Conservation (phyloP, 2,113 vertebrate genomes). For the Brachyistius frenatus region DNA sequence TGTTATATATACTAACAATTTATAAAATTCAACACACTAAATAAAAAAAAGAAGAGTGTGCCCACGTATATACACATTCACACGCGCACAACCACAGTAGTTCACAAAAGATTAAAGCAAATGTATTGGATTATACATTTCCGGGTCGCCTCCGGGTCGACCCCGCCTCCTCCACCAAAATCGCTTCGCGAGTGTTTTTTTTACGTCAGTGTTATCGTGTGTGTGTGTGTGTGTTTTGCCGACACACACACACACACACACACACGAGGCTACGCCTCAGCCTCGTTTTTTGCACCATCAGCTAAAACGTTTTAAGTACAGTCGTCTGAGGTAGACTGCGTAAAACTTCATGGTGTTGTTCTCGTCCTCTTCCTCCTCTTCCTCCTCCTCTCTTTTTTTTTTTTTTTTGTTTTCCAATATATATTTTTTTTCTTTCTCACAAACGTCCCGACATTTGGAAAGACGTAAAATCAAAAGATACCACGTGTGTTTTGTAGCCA, state of each 20-base stretch:
- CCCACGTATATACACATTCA: slow-evolving; percentile 83
- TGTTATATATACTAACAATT: slow-evolving; percentile 84
- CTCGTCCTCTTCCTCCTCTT: slow-evolving; percentile 7
- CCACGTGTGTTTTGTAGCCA: slow-evolving; percentile 96
- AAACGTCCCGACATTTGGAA: slow-evolving; percentile 94
- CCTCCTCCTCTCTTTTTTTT: not conserved
- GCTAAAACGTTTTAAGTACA: slow-evolving; percentile 91
- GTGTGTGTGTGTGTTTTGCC: slow-evolving; percentile 46
- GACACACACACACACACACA: slow-evolving; percentile 28
- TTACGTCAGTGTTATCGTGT: slow-evolving; percentile 34
- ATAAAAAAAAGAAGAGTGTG: slow-evolving; percentile 74
- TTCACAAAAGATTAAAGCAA: slow-evolving; percentile 86
- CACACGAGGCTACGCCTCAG: slow-evolving; percentile 60
- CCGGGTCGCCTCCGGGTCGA: slow-evolving; percentile 54
- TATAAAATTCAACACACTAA: slow-evolving; percentile 83
- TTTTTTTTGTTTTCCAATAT: slow-evolving; percentile 5
- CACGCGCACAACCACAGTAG: slow-evolving; percentile 82
- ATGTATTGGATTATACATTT: slow-evolving; percentile 82
- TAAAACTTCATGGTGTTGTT: slow-evolving; percentile 89
- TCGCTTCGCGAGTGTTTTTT: slow-evolving; percentile 44
- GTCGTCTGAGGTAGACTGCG: slow-evolving; percentile 98
- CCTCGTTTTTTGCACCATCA: slow-evolving; percentile 69
- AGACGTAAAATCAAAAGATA: slow-evolving; percentile 90
- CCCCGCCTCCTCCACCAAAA: slow-evolving; percentile 45
- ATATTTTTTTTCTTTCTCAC: slow-evolving; percentile 64